phyloP scores from a whole-genome alignment of 2,113 vertebrate species.

The Thunnus maccoyii region DNA sequence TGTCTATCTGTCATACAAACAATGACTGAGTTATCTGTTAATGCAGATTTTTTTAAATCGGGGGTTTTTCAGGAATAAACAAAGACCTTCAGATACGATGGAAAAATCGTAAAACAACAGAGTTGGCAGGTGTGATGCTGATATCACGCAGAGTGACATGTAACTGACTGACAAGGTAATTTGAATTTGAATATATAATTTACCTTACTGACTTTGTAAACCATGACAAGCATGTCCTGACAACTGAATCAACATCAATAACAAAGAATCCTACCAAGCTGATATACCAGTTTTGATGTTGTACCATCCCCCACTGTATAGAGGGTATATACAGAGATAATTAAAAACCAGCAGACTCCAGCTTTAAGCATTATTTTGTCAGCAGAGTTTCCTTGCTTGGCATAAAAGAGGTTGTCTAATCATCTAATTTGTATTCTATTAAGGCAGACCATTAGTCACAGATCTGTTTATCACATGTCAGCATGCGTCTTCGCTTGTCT shows the following conservation, averaged over 20 bases:
- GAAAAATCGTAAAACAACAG: not conserved
- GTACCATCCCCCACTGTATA: not conserved
- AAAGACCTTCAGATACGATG: not conserved
- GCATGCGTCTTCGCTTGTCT: conserved; percentile 53
- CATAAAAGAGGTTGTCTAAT: conserved; percentile 57
- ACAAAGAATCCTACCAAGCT: conserved; percentile 8
- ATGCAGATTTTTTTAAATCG: not conserved
- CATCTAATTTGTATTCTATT: conserved; percentile 69
- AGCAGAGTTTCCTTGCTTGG: conserved; percentile 35
- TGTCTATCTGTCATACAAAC: too few relatives aligned
- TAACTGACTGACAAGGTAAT: conserved; percentile 42
- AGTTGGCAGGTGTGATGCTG: not conserved
- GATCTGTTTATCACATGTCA: conserved; percentile 72
- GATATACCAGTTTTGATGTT: not conserved
- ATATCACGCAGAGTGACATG: conserved; percentile 4
- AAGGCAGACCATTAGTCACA: conserved; percentile 64
- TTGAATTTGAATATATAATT: conserved; percentile 34
- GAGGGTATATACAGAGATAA: conserved; percentile 19
- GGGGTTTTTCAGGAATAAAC: not conserved
- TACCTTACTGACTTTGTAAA: not conserved
- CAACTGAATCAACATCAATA: conserved; percentile 28
- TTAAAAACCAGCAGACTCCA: conserved; percentile 30
- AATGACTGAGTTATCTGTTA: not conserved
- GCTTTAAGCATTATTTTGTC: conserved; percentile 28
- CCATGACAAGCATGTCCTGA: not conserved